Evolutionary conservation across 2,797 vertebrate genomes (phyloP), one percentile per base, ranked within the genome.

Genomic region (Pseudomugil gertrudae): DNA sequence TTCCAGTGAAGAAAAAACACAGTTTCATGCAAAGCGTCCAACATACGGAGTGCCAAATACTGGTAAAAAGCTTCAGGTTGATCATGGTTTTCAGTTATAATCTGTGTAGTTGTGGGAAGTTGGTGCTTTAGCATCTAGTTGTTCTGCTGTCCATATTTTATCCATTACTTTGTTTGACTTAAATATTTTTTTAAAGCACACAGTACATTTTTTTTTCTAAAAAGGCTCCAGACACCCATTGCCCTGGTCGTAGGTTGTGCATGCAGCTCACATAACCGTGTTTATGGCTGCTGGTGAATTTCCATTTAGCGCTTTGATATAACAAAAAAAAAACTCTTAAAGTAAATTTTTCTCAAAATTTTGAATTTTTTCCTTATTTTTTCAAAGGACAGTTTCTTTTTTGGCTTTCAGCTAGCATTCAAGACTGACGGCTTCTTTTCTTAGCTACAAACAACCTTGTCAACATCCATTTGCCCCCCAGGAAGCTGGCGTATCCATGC

Each of bases 401-500:
- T 68, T 27, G 33, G 30, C 57, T 66, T 74, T 74, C 24, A 78
- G 57, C 69, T 73, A 62, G 56, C 66, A 13, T 58, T 55, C 60
- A 66, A 60, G 84, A 84, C 63, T 76, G 74, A 36, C 66, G 76
- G 83, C 75, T 83, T 65, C 43, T 64, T 64, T 73, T 73, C 56
- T 62, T 68, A 60, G 72, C 58, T 2, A 65, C 65, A 87, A 90
- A 90, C 83, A 85, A 65, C 78, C 79, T 68, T 82, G 83, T 90
- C 84, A 84, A 82, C 84, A 81, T 33, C 57, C 66, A 24, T 88
- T 89, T 84, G 78, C 83, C 86, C 84, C 79, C 85, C 17, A 53
- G 84, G 79, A 83, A 57, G 68, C 57, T 6, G 74, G 63, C 75
- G 23, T 65, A 79, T 67, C 45, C 60, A 30, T 52, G 58, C 64